Evolutionary conservation across 2,113 vertebrate genomes (phyloP).

Genomic region (Hippolais icterina): DNA sequence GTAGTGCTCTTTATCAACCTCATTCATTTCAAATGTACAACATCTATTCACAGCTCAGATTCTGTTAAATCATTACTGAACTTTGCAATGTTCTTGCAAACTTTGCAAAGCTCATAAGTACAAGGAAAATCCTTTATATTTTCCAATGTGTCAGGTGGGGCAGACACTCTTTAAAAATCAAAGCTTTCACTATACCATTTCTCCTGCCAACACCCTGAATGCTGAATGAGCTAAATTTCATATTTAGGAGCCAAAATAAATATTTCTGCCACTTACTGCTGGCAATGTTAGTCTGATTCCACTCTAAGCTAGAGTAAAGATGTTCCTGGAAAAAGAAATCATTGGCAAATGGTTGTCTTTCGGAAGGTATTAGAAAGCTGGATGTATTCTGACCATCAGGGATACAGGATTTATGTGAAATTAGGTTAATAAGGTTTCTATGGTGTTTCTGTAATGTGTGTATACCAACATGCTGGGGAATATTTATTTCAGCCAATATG

Average conservation of each 20-base stretch:
- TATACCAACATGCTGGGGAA: not conserved
- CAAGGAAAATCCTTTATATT: slow-evolving; percentile 43
- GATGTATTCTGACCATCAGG: slow-evolving; percentile 31
- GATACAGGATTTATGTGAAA: slow-evolving; percentile 4
- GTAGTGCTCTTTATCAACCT: not conserved
- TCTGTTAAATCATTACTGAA: slow-evolving; percentile 18
- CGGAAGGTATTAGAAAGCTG: slow-evolving; percentile 37
- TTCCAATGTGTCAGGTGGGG: slow-evolving; percentile 58
- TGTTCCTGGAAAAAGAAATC: slow-evolving; percentile 52
- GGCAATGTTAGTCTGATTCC: slow-evolving; percentile 49
- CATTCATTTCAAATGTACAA: not conserved
- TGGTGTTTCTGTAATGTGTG: not conserved
- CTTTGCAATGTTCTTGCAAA: not conserved
- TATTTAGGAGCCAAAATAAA: slow-evolving; percentile 56
- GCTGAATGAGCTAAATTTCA: slow-evolving; percentile 58
- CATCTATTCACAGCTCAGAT: not conserved
- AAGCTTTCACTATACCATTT: slow-evolving; percentile 27
- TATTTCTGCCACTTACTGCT: slow-evolving; percentile 55
- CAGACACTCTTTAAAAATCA: slow-evolving; percentile 47
- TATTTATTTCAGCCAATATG: not conserved
- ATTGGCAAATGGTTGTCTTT: not conserved
- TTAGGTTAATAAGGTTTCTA: not conserved
- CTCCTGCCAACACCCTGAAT: slow-evolving; percentile 43
- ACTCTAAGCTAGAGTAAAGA: slow-evolving; percentile 55
- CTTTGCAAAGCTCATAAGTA: not conserved